A percentile compares a stretch with the other conserved stretches of the same genome.
These are phyloP conservation scores for Podocnemis expansa DNA, from an alignment of 2,113 vertebrate genomes.

Conservation along the genomic window DNA sequence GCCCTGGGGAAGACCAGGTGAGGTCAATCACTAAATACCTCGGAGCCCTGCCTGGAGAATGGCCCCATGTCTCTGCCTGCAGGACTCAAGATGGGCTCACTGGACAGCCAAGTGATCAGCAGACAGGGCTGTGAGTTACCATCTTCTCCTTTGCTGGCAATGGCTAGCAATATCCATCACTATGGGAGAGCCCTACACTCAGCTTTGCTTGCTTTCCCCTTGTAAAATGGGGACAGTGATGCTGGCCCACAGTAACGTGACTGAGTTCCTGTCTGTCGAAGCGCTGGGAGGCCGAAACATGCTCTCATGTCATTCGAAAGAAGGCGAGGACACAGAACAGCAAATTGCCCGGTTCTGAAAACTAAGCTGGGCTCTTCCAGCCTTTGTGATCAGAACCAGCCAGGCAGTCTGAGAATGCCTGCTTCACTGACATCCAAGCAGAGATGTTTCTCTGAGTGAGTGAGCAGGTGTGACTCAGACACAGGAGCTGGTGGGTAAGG, in stretches of 20 bases:
- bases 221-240: background rate
- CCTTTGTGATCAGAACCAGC: too few species aligned
- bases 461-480: too few species aligned
- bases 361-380: too few species aligned
- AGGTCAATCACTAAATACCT: background rate
- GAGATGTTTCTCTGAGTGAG: too few species aligned
- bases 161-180: background rate
- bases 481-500: too few species aligned
- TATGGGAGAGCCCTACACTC: background rate
- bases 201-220: background rate
- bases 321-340: too few species aligned
- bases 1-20: background rate
- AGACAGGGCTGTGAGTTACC: background rate
- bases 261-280: too few species aligned
- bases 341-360: too few species aligned
- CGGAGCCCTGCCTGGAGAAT: background rate
- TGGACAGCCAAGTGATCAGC: background rate
- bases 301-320: too few species aligned
- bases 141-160: background rate
- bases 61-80: background rate
- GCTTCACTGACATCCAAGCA: too few species aligned
- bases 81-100: background rate
- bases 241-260: background rate
- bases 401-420: too few species aligned
- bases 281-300: too few species aligned